Evolutionary conservation across 1,140 invertebrate species (phyloP).

Genomic region (Adelges cooleyi): DNA sequence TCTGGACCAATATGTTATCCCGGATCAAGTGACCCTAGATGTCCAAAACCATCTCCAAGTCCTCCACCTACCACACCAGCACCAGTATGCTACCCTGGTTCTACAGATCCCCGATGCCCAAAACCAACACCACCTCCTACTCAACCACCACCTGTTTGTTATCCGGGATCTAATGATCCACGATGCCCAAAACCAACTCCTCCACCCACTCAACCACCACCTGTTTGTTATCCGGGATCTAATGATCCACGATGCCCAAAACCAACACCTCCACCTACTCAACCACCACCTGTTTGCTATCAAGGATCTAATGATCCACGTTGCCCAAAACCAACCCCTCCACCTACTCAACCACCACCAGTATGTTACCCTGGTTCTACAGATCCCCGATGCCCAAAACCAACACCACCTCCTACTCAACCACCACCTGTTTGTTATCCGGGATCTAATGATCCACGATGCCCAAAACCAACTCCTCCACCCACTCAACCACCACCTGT

Average conservation of each 20-base stretch:
- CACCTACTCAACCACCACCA: conserved; percentile 24
- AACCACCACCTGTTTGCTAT: conserved; percentile 35
- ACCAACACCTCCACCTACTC: conserved; percentile 32
- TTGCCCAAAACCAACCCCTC: conserved; percentile 38
- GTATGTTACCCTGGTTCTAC: conserved; percentile 37
- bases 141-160: conserved; percentile 33
- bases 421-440: conserved; percentile 34
- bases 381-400: conserved; percentile 37
- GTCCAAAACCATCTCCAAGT: conserved; percentile 32
- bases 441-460: conserved; percentile 35
- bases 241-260: conserved; percentile 36
- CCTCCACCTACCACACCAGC: conserved; percentile 32
- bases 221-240: conserved; percentile 37
- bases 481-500: conserved; percentile 27
- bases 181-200: conserved; percentile 36
- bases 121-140: conserved; percentile 30
- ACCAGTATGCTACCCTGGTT: conserved; percentile 33
- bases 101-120: conserved; percentile 33
- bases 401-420: conserved; percentile 32
- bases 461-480: conserved; percentile 33
- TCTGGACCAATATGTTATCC: conserved; percentile 32
- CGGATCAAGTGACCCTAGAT: conserved; percentile 33
- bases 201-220: conserved; percentile 19
- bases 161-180: conserved; percentile 38
- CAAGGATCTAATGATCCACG: conserved; percentile 41